These are phyloP conservation scores for Caenorhabditis zanzibari DNA, from an alignment of 2,888 invertebrate genomes.

Conservation along the genomic window DNA sequence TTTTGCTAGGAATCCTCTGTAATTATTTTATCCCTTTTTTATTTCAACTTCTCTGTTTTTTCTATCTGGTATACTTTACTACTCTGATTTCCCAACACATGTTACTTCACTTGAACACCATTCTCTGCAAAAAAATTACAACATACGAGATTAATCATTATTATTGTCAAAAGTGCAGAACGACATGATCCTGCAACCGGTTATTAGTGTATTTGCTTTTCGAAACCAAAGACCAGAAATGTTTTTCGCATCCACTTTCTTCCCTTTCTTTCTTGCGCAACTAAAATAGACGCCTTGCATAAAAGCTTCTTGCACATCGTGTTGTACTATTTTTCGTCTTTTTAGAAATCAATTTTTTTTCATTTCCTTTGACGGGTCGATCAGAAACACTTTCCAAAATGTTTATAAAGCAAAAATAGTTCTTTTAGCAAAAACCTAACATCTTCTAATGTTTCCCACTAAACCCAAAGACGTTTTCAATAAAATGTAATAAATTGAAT, in stretches of 20 bases:
- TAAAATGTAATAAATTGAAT: no score
- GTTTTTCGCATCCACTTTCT: constrained; percentile 37
- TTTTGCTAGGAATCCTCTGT: no score
- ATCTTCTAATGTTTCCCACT: no score
- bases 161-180: constrained; percentile 25
- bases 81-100: no score
- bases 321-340: background rate
- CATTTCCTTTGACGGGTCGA: background rate
- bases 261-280: constrained; percentile 23
- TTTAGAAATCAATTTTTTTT: background rate
- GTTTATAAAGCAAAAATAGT: no score
- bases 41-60: no score
- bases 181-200: constrained; percentile 34
- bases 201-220: constrained; percentile 48
- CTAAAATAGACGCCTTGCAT: constrained; percentile 30
- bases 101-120: background rate
- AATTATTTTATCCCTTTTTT: no score
- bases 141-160: background rate
- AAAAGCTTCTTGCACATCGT: constrained; percentile 34
- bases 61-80: no score
- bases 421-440: no score
- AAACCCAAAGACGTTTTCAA: no score
- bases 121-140: background rate
- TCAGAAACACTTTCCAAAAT: no score
- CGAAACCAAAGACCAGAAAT: constrained; percentile 59